Percentiles rank a stretch among this genome's conserved stretches.
Conservation (phyloP, 2,797 vertebrate genomes). For the Eurystomus glaucurus region DNA sequence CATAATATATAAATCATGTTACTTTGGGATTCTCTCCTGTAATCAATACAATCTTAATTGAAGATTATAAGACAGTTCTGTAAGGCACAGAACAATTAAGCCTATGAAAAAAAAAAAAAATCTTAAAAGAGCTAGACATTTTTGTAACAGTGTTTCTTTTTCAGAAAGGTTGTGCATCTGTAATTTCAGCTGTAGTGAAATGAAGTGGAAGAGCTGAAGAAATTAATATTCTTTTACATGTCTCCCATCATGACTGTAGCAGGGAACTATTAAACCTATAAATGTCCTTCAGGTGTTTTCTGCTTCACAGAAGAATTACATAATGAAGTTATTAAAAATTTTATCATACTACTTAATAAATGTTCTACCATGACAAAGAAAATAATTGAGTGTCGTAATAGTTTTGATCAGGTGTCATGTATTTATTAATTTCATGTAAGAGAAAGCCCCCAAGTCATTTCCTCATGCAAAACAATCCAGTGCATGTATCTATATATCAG, state of each 20-base stretch:
- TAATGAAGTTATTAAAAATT: background rate
- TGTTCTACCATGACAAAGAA: background rate
- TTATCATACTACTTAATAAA: background rate
- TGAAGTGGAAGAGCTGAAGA: background rate
- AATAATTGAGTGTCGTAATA: background rate
- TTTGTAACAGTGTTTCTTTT: background rate
- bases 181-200: background rate
- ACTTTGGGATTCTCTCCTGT: background rate
- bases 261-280: background rate
- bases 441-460: background rate
- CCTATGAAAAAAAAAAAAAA: background rate
- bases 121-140: background rate
- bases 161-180: background rate
- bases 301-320: conserved; percentile 1
- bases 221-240: background rate
- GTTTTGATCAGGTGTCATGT: background rate
- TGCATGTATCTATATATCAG: accelerated
- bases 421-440: background rate
- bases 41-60: background rate
- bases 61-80: background rate
- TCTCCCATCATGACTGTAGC: background rate
- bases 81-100: background rate
- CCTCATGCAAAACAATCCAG: background rate
- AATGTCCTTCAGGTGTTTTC: conserved; percentile 24
- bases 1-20: background rate